A percentile compares a stretch with the other conserved stretches of the same genome.
Evolutionary conservation across 2,113 vertebrate genomes (phyloP).

Genomic region (Muscicapa adusta): DNA sequence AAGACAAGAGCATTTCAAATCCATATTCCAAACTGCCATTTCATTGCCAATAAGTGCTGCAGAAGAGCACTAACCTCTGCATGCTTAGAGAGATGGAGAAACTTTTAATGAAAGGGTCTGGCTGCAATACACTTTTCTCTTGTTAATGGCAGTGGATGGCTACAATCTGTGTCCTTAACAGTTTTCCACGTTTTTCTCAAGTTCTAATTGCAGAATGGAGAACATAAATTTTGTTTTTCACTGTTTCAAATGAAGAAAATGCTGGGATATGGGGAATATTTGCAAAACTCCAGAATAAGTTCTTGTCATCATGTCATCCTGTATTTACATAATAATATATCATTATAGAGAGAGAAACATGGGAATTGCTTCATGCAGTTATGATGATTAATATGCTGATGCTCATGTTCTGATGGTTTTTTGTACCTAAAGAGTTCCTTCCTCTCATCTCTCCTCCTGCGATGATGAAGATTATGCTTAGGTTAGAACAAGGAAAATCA

Average conservation of each 20-base stretch:
- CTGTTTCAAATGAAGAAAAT: background rate
- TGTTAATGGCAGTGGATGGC: background rate
- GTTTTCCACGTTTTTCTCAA: background rate
- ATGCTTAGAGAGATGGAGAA: background rate
- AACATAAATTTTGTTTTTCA: background rate
- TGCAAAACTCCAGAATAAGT: background rate
- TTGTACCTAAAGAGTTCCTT: background rate
- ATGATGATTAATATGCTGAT: background rate
- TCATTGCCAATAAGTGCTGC: conserved; percentile 15
- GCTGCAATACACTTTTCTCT: background rate
- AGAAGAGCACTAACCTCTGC: conserved; percentile 44
- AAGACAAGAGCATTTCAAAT: conserved; percentile 32
- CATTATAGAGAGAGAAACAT: background rate
- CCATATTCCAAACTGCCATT: conserved; percentile 34
- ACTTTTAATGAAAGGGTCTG: conserved; percentile 51
- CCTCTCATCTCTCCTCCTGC: background rate
- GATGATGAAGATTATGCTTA: background rate
- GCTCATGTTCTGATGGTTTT: background rate
- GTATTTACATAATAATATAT: background rate
- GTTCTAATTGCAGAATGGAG: background rate
- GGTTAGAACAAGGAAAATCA: background rate
- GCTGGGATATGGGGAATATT: background rate
- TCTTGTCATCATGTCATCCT: background rate
- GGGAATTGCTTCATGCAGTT: background rate
- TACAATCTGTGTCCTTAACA: background rate